Percentiles rank a stretch among this genome's conserved stretches.
These are phyloP conservation scores for Corvus cornix DNA, from an alignment of 2,113 vertebrate species.

Conservation along the genomic window DNA sequence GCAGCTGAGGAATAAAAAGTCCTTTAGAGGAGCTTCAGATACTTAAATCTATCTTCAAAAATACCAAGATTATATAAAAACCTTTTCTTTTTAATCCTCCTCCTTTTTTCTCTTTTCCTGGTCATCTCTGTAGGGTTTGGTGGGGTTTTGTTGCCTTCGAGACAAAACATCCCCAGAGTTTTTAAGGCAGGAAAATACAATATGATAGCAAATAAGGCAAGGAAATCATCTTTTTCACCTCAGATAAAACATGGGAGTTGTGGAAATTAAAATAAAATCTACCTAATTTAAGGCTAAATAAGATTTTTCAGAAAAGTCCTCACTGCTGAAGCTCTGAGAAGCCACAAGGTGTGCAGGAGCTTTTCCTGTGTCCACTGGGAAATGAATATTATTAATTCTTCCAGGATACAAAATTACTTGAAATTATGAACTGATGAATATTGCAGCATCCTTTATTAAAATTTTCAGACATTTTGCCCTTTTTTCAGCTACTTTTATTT, in stretches of 20 bases:
- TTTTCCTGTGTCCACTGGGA: not conserved
- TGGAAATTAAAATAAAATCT: not conserved
- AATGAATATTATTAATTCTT: conserved; percentile 21
- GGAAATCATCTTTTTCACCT: not conserved
- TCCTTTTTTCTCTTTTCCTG: not conserved
- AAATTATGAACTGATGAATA: not conserved
- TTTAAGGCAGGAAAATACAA: not conserved
- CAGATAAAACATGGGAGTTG: not conserved
- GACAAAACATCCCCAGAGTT: not conserved
- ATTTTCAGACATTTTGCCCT: not conserved
- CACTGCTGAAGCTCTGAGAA: not conserved
- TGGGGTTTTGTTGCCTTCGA: not conserved
- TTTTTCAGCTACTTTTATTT: not conserved
- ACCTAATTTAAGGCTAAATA: not conserved
- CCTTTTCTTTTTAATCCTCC: not conserved
- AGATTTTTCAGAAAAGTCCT: not conserved
- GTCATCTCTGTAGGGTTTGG: not conserved
- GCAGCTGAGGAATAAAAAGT: not conserved
- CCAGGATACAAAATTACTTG: not conserved
- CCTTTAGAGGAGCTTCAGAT: not conserved
- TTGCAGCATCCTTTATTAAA: not conserved
- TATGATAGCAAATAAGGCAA: not conserved
- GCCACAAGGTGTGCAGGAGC: not conserved
- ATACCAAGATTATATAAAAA: not conserved
- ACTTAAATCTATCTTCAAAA: not conserved